Conservation (phyloP, 2,113 vertebrate genomes). For the Stomatorhinus ivindoensis region DNA sequence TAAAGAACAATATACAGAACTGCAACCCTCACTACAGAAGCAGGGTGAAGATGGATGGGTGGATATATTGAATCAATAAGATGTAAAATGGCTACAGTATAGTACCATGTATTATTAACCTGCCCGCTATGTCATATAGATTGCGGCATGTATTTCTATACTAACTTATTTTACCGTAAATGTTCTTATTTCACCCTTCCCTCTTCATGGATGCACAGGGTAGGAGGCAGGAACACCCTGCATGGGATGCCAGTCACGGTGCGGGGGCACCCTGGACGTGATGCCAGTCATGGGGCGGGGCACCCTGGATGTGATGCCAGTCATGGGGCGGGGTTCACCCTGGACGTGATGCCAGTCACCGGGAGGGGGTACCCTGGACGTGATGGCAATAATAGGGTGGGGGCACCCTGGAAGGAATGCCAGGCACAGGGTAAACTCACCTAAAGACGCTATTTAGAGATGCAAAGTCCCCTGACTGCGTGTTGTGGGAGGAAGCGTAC, state of each 20-base stretch:
- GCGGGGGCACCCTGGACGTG: no score
- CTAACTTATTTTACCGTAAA: background rate
- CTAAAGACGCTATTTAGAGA: background rate
- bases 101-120: background rate
- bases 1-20: background rate
- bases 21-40: background rate
- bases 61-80: background rate
- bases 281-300: no score
- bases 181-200: background rate
- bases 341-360: background rate
- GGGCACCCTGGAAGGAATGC: background rate
- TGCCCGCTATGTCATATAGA: background rate
- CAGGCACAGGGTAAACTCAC: background rate
- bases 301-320: background rate
- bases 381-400: no score
- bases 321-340: no score
- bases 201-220: background rate
- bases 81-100: background rate
- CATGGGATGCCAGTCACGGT: no score
- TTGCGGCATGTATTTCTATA: background rate
- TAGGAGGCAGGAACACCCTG: background rate
- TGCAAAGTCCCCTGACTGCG: background rate
- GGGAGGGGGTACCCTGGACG: no score
- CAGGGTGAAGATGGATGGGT: background rate
- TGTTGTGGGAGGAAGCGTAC: background rate